These are phyloP conservation scores for Congeria kusceri DNA, from an alignment of 2,888 invertebrate genomes.

Conservation along the genomic window DNA sequence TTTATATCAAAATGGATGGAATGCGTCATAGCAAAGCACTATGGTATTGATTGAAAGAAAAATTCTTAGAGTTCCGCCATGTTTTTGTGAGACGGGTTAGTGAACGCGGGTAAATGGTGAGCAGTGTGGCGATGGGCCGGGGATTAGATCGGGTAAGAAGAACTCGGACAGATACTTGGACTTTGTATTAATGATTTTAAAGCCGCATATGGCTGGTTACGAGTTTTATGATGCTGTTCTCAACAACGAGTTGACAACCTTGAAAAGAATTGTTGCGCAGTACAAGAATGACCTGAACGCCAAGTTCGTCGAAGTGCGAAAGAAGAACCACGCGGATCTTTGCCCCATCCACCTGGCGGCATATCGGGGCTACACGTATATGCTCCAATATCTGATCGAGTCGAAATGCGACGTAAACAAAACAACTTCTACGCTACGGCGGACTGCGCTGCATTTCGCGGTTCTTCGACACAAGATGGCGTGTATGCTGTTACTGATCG, in stretches of 20 bases:
- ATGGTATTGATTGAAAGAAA: conserved; percentile 53
- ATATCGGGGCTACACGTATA: conserved; percentile 84
- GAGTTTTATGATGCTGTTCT: conserved; percentile 85
- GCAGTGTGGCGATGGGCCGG: conserved; percentile 23
- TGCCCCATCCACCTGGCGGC: conserved; percentile 84
- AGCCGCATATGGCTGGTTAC: conserved; percentile 82
- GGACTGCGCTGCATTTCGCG: conserved; percentile 85
- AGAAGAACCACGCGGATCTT: conserved; percentile 84
- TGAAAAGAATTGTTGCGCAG: conserved; percentile 83
- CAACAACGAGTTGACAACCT: conserved; percentile 83
- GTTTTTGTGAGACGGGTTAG: conserved; percentile 39
- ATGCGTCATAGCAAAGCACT: conserved; percentile 57
- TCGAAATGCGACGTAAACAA: conserved; percentile 84
- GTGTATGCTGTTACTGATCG: conserved; percentile 83
- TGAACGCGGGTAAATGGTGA: conserved; percentile 24
- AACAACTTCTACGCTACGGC: conserved; percentile 82
- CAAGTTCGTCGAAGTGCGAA: conserved; percentile 84
- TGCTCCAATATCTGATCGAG: conserved; percentile 82
- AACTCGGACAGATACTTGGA: conserved; percentile 17
- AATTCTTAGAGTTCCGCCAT: conserved; percentile 53
- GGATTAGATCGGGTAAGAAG: conserved; percentile 19
- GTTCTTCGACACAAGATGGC: conserved; percentile 85
- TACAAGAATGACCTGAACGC: conserved; percentile 84
- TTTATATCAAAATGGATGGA: conserved; percentile 62
- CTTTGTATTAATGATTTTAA: conserved; percentile 73